Evolutionary conservation across 2,113 vertebrate genomes (phyloP), one percentile per base, ranked within the genome.

Genomic region (Jaculus jaculus): DNA sequence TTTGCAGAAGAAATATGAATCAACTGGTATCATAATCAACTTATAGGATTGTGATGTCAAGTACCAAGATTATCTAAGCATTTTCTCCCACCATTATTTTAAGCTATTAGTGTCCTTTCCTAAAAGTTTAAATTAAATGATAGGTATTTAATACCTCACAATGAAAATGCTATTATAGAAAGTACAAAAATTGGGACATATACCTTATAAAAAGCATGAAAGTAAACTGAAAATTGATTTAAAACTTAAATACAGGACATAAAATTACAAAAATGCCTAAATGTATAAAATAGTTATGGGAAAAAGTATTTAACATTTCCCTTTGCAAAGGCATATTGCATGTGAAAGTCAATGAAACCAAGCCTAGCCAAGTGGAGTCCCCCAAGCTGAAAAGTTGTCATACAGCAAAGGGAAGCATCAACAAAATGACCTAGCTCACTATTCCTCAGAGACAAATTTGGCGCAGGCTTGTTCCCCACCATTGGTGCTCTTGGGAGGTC

Each of bases 41-140:
- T 16, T 24, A 12, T 66, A 80, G 7, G n/a, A 74, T 12, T 90
- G 6, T 68, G 9, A 13, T 54, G 83, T 73, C 24, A 86, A 95
- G 26, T 23, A 72, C 3, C 30, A 60, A 3, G 63, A 8, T n/a
- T 72, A 26, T 89, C 61, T 34, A 54, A 37, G 30, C 1, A 87
- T 75, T 21, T 28, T 47, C 32, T 68, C n/a, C n/a, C n/a, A 42
- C 74, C 37, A 84, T 65, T 58, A 23, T 84, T 73, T 84, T 85
- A 92, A 32, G 12, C 54, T 23, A 87, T 65, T 90, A 68, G 54
- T 60, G 9, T 1, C 3, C 69, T 18, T 84, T 88, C 4, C 8
- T 77, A 85, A 77, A n/a, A 91, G 87, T 47, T 74, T 2, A 93
- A 60, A 84, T n/a, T n/a, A 69, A 72, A 84, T 87, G 69, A 13